Percentiles rank a stretch among this genome's conserved stretches.
These are phyloP conservation scores for Mustela nigripes DNA, from an alignment of 2,113 vertebrate genomes.

Conservation along the genomic window DNA sequence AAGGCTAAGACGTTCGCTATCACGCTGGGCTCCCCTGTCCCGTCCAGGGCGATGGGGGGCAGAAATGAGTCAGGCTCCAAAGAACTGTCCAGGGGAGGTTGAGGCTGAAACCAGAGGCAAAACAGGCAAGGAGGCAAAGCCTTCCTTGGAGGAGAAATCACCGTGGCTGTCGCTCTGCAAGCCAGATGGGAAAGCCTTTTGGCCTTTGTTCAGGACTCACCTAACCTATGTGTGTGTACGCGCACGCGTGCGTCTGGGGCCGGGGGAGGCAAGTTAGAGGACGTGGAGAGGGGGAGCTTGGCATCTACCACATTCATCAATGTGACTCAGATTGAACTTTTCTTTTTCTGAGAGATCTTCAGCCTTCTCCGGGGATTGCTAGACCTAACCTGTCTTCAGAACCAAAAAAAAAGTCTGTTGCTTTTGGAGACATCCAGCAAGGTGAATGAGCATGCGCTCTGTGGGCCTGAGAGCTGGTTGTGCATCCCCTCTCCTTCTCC, in stretches of 20 bases:
- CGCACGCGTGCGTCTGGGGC: not conserved
- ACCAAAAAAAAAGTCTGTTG: not conserved
- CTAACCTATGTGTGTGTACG: accelerated
- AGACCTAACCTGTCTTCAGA: not conserved
- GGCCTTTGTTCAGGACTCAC: not conserved
- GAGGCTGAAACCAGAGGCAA: not conserved
- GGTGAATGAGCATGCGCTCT: accelerated
- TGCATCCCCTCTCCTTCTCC: accelerated
- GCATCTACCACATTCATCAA: accelerated
- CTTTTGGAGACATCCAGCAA: not conserved
- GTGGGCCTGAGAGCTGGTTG: accelerated
- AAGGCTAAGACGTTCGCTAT: accelerated
- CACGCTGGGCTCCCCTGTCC: accelerated
- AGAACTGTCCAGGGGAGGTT: too few relatives aligned
- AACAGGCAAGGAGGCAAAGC: accelerated
- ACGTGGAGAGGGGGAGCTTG: accelerated
- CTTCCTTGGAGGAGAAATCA: accelerated
- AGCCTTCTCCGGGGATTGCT: not conserved
- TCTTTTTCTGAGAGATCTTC: not conserved
- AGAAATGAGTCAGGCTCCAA: accelerated
- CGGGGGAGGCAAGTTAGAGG: too few relatives aligned
- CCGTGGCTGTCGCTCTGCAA: accelerated
- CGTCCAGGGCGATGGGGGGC: accelerated
- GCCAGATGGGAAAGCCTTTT: accelerated
- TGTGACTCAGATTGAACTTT: not conserved